Evolutionary conservation across 1,140 invertebrate genomes (phyloP), one percentile per base, ranked within the genome.

Genomic region (Telenomus remus): DNA sequence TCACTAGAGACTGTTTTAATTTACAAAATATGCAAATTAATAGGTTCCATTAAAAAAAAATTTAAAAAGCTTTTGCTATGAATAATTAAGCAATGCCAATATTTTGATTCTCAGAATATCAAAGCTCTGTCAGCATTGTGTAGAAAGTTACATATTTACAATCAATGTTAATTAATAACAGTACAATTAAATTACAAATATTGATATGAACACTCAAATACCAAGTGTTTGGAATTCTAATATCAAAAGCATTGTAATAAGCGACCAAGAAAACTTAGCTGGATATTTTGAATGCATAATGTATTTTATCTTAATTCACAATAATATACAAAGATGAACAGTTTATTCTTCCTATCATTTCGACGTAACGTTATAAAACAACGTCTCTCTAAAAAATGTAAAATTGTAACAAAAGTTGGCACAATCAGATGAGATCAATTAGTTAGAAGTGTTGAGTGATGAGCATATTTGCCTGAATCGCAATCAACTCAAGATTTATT

Each of bases 341-440:
- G 15, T 50, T 57, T 48, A 68, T 69, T 69, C 56, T 69, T 69
- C 33, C 56, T 60, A 69, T 60, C 65, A 69, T 69, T 69, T 53
- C 39, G 13, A 42, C 15, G 16, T 6, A 66, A 57, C 33, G 37
- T 68, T 66, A 33, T 54, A 64, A 54, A 19, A 11, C 16, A 27
- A 12, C 13, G 5, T 6, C 16, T 47, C 37, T 35, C 11, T 39
- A 49, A 39, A 13, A 60, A 27, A 59, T 49, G 6, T 49, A 60
- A 60, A 60, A 14, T n/a, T 11, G 35, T 8, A 60, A 60, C 14
- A 14, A 7, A 64, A 64, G 19, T 64, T 64, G 50, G 60, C 60
- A 64, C 50, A 48, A 47, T 35, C 0, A 35, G 42, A 54, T 43
- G 43, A 44, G 43, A 35, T 53, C 27, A 63, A 61, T 27, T 27